phyloP scores from a whole-genome alignment of 1,140 invertebrate genomes.

The Trachymyrmex septentrionalis region DNA sequence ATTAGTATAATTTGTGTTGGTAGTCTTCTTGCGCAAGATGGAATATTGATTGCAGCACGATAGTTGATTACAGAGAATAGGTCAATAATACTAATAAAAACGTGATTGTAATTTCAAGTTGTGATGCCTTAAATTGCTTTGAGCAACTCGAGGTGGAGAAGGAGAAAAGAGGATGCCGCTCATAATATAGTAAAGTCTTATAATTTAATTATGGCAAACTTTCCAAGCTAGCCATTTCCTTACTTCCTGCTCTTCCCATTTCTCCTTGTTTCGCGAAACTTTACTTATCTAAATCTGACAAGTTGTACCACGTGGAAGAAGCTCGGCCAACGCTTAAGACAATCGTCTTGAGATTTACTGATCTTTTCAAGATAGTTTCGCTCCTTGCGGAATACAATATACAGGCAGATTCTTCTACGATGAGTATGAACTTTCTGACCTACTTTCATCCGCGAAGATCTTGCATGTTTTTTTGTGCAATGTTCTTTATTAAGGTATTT shows the following conservation, averaged over 20 bases:
- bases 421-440: neutral
- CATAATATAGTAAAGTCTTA: neutral
- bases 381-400: neutral
- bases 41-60: neutral
- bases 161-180: neutral
- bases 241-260: too few species aligned
- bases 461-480: neutral
- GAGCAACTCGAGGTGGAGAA: neutral
- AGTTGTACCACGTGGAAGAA: neutral
- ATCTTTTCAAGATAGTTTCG: conserved; percentile 11
- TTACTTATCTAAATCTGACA: conserved; percentile 7
- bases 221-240: neutral
- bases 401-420: neutral
- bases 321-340: neutral
- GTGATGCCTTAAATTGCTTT: neutral
- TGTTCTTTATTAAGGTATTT: neutral
- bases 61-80: neutral
- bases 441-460: neutral
- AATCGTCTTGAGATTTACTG: conserved; percentile 18
- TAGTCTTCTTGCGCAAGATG: neutral
- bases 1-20: conserved; percentile 7
- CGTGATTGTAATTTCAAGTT: neutral
- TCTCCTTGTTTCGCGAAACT: conserved; percentile 2
- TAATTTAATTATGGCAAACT: conserved; percentile 45
- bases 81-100: conserved; percentile 19